Evolutionary conservation across 2,113 vertebrate genomes (phyloP).

Genomic region (Limnothrissa miodon): DNA sequence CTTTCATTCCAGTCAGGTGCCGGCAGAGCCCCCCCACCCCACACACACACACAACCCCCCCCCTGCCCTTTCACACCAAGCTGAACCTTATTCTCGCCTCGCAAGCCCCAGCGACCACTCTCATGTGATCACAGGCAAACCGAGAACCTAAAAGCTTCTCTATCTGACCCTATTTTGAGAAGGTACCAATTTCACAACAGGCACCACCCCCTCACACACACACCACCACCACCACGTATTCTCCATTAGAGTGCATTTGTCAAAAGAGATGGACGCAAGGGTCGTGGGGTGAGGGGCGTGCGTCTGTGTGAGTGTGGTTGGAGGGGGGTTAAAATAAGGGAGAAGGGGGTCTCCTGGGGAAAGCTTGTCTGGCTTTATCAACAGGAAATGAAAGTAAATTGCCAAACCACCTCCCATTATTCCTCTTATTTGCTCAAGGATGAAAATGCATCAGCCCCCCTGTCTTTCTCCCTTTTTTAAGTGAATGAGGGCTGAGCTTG

Average conservation of each 20-base stretch:
- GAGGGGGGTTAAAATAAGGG: slow-evolving; percentile 41
- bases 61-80: not conserved
- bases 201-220: not conserved
- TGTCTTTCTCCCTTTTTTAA: not conserved
- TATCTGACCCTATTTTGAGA: slow-evolving; percentile 62
- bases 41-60: not conserved
- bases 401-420: slow-evolving; percentile 62
- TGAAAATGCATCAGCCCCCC: slow-evolving; percentile 60
- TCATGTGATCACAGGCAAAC: slow-evolving; percentile 58
- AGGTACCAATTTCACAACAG: slow-evolving; percentile 67
- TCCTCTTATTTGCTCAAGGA: slow-evolving; percentile 56
- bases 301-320: slow-evolving; percentile 30
- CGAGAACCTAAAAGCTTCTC: slow-evolving; percentile 63
- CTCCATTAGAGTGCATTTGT: slow-evolving; percentile 64
- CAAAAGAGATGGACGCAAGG: slow-evolving; percentile 43
- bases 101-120: slow-evolving; percentile 57
- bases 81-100: slow-evolving; percentile 48
- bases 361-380: slow-evolving; percentile 55
- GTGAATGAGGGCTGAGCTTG: not conserved
- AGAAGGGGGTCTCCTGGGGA: slow-evolving; percentile 61
- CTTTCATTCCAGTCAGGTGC: slow-evolving; percentile 63
- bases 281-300: not conserved
- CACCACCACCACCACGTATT: not conserved
- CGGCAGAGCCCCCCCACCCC: slow-evolving; percentile 44
- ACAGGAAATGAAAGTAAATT: slow-evolving; percentile 59